Base-by-base conservation (phyloP, 2,888 invertebrate species). In the Melanophora roralis region DNA sequence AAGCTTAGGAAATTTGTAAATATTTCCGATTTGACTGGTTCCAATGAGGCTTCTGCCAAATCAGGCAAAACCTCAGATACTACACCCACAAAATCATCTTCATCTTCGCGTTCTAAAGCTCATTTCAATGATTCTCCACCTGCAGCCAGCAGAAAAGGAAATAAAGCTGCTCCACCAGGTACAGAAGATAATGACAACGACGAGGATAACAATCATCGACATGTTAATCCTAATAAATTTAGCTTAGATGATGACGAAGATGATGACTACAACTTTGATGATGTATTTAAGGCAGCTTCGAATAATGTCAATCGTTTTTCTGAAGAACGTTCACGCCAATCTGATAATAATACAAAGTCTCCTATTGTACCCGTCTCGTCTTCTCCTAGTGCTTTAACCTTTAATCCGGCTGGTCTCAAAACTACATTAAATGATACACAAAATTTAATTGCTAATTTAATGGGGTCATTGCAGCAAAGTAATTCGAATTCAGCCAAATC, bases 211-310 rank as follows among this genome's bases (percentile, higher is more conserved):
- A 65, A 80, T n/a, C 78, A 75, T 9, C 81, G 79, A 1, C 73
- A 77, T 14, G 67, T 82, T 43, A 86, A 84, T 45, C 88, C 90
- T 0, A 86, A 86, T 16, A 89, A 88, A 55, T 90, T 91, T 64
- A 82, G 84, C 62, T 87, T 92, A 27, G 92, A 93, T 75, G 91
- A 93, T n/a, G 93, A 93, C 82, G 95, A 94, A 73, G 94, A 94
- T 75, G 95, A 95, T 84, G 95, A 96, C 85, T 96, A 96, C 84
- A 93, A 94, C n/a, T 95, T 94, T 81, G 95, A 95, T 83, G 96
- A 96, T 88, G 94, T 95, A 49, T 94, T 95, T 84, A 93, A 94
- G 87, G 94, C 94, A 0, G 95, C 94, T 0, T 93, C 93, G 0
- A 93, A 93, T 84, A 95, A 95, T 86, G 93, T 95, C 0, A 93